phyloP scores from a whole-genome alignment of 2,113 vertebrate genomes.

The Telmatochromis sp. region DNA sequence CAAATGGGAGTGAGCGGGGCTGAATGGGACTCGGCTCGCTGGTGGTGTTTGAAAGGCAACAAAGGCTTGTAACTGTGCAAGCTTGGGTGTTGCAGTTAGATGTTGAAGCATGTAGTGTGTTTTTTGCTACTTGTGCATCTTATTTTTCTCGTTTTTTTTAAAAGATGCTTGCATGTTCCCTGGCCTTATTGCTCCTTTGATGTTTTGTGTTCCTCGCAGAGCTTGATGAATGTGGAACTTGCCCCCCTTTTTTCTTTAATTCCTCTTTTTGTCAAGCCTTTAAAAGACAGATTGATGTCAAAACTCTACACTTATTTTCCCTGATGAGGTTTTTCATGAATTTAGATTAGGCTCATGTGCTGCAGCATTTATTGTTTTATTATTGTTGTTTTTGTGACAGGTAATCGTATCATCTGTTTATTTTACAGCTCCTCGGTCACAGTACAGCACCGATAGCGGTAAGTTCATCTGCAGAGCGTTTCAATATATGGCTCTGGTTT shows the following conservation, averaged over 20 bases:
- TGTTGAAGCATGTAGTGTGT: neutral
- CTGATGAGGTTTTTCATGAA: neutral
- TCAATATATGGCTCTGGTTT: neutral
- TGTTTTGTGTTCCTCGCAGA: constrained; percentile 4
- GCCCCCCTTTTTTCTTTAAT: neutral
- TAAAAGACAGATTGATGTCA: constrained; percentile 4
- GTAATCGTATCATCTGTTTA: constrained; percentile 1
- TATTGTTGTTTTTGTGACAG: neutral
- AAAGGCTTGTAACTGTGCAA: neutral
- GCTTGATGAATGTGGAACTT: neutral
- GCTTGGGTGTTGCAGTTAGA: constrained; percentile 3
- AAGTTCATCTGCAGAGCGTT: constrained; percentile 46
- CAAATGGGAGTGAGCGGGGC: constrained; percentile 23
- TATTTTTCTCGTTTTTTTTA: neutral
- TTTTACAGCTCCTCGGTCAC: constrained; percentile 81
- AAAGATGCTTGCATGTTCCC: neutral
- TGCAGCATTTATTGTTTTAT: neutral
- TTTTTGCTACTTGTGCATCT: neutral
- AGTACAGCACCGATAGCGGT: constrained; percentile 88
- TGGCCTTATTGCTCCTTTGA: constrained; percentile 27
- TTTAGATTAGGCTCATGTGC: neutral
- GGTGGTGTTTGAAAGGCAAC: constrained; percentile 2
- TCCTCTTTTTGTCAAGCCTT: neutral
- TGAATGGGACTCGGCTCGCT: neutral
- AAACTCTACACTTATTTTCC: neutral